Conservation (phyloP, 2,888 invertebrate genomes). For the Zaprionus bogoriensis region DNA sequence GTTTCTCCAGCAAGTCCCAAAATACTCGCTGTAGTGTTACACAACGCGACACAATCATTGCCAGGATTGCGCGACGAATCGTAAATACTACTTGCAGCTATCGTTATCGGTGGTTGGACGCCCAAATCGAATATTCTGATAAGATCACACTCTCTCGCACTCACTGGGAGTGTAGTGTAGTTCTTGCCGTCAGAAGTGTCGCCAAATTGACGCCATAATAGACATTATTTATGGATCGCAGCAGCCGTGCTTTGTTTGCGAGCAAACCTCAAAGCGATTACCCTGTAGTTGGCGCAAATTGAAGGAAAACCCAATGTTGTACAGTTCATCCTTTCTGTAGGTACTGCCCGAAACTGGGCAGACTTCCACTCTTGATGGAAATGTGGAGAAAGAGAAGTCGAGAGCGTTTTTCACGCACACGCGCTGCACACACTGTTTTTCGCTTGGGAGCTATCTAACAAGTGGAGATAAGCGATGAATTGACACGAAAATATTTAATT, state of each 20-base stretch:
- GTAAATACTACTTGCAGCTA: constrained; percentile 43
- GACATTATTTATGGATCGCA: constrained; percentile 8
- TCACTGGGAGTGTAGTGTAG: not conserved
- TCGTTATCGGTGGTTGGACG: constrained; percentile 37
- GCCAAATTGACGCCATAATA: not conserved
- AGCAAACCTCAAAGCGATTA: not conserved
- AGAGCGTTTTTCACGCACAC: not conserved
- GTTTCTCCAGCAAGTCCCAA: not conserved
- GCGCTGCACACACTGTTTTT: not conserved
- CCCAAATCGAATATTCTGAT: constrained; percentile 12
- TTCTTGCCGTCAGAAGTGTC: not conserved
- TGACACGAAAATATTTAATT: constrained; percentile 56
- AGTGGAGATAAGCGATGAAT: constrained; percentile 41
- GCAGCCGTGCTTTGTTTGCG: not conserved
- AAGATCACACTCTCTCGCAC: constrained; percentile 4
- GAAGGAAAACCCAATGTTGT: not conserved
- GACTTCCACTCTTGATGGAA: not conserved
- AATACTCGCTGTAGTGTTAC: not conserved
- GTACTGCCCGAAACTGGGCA: not conserved
- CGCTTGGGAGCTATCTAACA: constrained; percentile 22
- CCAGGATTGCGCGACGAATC: constrained; percentile 18
- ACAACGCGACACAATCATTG: constrained; percentile 4
- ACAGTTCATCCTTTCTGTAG: too few species aligned
- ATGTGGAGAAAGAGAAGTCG: too few species aligned
- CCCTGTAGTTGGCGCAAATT: not conserved